Conservation (phyloP, 2,113 vertebrate species). For the Cryptotis parvus region DNA sequence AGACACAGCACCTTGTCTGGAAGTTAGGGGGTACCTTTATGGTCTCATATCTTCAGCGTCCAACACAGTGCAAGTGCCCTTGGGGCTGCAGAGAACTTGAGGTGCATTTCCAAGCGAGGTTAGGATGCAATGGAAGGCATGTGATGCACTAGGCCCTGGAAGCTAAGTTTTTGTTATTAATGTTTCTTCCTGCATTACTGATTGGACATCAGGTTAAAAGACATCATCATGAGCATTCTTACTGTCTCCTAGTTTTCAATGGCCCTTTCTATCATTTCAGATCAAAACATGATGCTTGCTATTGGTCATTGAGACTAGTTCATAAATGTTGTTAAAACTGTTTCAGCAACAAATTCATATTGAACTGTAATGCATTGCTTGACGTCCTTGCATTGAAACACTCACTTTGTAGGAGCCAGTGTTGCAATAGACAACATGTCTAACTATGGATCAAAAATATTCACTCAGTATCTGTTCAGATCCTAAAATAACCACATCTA, state of each 20-base stretch:
- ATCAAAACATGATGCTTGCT: background rate
- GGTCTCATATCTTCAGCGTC: too few relatives aligned
- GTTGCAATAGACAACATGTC: too few relatives aligned
- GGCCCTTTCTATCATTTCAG: background rate
- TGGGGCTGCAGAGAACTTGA: too few relatives aligned
- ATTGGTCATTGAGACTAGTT: background rate
- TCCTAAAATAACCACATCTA: background rate
- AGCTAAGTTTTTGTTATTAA: too few relatives aligned
- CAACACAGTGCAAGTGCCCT: too few relatives aligned
- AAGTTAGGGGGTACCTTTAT: too few relatives aligned
- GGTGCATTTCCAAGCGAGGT: too few relatives aligned
- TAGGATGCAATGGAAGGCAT: too few relatives aligned
- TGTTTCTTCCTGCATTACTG: background rate
- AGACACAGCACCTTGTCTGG: too few relatives aligned
- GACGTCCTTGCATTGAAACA: background rate
- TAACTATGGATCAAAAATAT: too few relatives aligned
- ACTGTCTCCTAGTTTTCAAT: background rate
- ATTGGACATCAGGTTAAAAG: background rate
- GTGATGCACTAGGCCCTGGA: too few relatives aligned
- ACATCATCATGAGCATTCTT: background rate
- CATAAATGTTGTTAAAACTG: background rate
- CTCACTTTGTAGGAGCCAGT: background rate
- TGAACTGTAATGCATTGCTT: background rate
- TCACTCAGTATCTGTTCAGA: background rate
- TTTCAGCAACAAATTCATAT: background rate